Conservation (phyloP, 1,140 invertebrate species). For the Tetramorium alpestre region DNA sequence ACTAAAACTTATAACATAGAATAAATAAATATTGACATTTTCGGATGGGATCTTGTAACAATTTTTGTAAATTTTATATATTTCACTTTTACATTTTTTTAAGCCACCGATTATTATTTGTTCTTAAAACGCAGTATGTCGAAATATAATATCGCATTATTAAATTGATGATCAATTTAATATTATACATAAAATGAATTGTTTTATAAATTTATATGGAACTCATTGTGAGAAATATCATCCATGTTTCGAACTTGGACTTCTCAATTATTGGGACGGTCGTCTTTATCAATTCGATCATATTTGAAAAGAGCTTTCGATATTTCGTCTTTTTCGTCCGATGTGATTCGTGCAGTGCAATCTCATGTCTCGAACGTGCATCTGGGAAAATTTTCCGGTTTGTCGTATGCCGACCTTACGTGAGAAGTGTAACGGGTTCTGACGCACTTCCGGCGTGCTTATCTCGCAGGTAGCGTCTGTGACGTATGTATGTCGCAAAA, state of each 20-base stretch:
- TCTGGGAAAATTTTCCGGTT: conserved; percentile 9
- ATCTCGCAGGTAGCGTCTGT: conserved; percentile 51
- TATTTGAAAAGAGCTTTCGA: background rate
- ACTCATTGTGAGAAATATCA: background rate
- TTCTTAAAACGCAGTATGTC: background rate
- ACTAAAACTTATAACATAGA: background rate
- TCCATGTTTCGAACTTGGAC: background rate
- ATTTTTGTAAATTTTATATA: background rate
- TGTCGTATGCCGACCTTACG: conserved; percentile 7
- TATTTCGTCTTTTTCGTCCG: background rate
- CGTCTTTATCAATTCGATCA: background rate
- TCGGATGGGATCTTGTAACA: background rate
- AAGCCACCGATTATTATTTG: background rate
- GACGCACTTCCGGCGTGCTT: conserved; percentile 63
- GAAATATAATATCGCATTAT: background rate
- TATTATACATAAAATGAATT: background rate
- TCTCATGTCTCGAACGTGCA: background rate
- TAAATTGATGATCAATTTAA: background rate
- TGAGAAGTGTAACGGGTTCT: conserved; percentile 22
- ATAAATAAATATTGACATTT: background rate
- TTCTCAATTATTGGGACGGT: background rate
- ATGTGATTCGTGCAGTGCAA: background rate
- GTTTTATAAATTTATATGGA: background rate
- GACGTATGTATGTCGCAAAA: conserved; percentile 25
- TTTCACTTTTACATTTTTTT: background rate